Percentiles rank a stretch among this genome's conserved stretches.
These are phyloP conservation scores for Tiaroga cobitis DNA, from an alignment of 2,797 vertebrate species.

Conservation along the genomic window DNA sequence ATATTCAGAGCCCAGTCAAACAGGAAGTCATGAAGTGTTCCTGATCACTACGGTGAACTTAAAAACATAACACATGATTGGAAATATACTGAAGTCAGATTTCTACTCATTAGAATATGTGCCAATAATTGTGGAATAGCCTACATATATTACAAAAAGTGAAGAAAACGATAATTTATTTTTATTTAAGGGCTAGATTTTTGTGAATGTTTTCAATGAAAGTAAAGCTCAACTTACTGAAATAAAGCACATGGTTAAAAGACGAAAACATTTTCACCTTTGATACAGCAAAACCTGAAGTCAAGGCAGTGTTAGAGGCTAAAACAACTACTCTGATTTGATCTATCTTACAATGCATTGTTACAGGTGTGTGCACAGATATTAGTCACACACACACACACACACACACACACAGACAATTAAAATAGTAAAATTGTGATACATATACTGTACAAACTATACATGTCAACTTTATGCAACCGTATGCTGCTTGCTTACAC, in stretches of 20 bases:
- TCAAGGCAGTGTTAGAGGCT: no score
- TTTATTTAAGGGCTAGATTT: background rate
- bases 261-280: background rate
- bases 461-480: background rate
- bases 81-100: background rate
- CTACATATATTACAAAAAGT: background rate
- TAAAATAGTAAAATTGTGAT: background rate
- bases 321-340: background rate
- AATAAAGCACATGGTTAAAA: background rate
- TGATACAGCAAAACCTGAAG: background rate
- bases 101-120: background rate
- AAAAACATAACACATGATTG: background rate
- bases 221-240: background rate
- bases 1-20: background rate
- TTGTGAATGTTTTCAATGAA: background rate
- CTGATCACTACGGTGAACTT: background rate
- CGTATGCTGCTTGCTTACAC: background rate
- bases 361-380: no score
- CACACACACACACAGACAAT: no score
- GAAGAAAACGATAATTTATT: no score
- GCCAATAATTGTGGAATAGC: background rate
- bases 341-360: no score
- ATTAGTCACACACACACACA: no score
- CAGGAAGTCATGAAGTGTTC: background rate
- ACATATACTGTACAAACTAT: background rate